Evolutionary conservation across 2,797 vertebrate genomes (phyloP).

Genomic region (Okamejei kenojei): DNA sequence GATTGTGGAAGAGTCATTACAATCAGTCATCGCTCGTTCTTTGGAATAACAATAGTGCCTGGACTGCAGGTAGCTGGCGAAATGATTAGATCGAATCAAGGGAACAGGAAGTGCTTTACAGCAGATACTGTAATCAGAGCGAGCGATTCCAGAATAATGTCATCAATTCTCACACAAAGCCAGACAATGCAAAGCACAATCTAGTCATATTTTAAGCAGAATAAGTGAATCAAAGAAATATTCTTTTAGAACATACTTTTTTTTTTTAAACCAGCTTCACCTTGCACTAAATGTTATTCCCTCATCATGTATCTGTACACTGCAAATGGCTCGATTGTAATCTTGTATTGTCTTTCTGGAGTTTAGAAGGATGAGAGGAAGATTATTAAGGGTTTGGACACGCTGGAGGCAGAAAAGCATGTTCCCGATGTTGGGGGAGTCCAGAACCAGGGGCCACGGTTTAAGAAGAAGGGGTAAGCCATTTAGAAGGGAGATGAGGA

Average conservation of each 20-base stretch:
- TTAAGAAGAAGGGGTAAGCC: no score
- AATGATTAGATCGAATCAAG: neutral
- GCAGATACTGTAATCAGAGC: neutral
- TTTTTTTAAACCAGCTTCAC: neutral
- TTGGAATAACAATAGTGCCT: neutral
- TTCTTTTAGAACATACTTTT: neutral
- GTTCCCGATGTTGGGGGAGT: no score
- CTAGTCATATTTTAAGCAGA: neutral
- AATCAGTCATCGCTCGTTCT: neutral
- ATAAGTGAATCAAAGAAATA: neutral
- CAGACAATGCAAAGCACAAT: neutral
- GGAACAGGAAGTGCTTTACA: neutral
- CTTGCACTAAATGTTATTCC: no score
- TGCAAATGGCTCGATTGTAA: no score
- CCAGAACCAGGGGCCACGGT: no score
- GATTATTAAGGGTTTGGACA: no score
- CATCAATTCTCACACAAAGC: neutral
- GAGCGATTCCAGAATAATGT: neutral
- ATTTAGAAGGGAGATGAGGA: no score
- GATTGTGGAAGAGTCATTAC: constrained; percentile 3
- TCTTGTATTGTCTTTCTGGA: no score
- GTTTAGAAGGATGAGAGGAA: no score
- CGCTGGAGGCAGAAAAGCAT: no score
- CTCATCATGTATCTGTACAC: no score
- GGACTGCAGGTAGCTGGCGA: neutral